Base-by-base conservation (phyloP, 2,888 invertebrate genomes). In the Trissolcus brochymenae region DNA sequence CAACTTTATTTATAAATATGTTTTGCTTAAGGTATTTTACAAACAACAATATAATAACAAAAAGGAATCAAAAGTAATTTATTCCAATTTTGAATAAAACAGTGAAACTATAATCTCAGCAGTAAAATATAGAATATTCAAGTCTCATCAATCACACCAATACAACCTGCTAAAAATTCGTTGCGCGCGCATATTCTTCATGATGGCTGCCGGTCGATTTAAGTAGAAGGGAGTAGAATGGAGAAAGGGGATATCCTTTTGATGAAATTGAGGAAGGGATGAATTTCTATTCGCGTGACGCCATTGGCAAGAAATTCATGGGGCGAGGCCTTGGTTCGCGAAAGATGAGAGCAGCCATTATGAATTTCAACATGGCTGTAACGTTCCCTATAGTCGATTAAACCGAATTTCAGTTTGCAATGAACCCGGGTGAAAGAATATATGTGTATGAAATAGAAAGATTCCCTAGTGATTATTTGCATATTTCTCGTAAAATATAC, bases 271-370 rank as follows among this genome's bases (percentile, higher is more conserved):
- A 74, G 83, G 84, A 82, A 85, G 87, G 88, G 86, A 84, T 84
- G 83, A 80, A 80, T 78, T 82, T 82, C 76, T 81, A 79, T 78
- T 79, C 79, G 77, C 68, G 81, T 76, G 76, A 81, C 81, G 84
- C 84, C 78, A 87, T 87, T 88, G 88, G 88, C 78, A 81, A 82
- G 76, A 80, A 80, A 79, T 79, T 79, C 79, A 82, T 79, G 81
- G 82, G 84, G 83, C 83, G 85, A 82, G 82, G 85, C 83, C 78
- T 81, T 79, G 77, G 74, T 64, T 72, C 62, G 68, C 77, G 82
- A 80, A 84, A 82, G 82, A 80, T 80, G 78, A 81, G 80, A 80
- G 84, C 87, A 82, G 88, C 89, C 88, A 89, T 89, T 85, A 87
- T 88, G 87, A 81, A 87, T 86, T 86, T 81, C 84, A 87, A 82